Percentiles rank a stretch among this genome's conserved stretches.
phyloP scores from a whole-genome alignment of 2,888 invertebrate species.

The Trissonchulus latispiculum region DNA sequence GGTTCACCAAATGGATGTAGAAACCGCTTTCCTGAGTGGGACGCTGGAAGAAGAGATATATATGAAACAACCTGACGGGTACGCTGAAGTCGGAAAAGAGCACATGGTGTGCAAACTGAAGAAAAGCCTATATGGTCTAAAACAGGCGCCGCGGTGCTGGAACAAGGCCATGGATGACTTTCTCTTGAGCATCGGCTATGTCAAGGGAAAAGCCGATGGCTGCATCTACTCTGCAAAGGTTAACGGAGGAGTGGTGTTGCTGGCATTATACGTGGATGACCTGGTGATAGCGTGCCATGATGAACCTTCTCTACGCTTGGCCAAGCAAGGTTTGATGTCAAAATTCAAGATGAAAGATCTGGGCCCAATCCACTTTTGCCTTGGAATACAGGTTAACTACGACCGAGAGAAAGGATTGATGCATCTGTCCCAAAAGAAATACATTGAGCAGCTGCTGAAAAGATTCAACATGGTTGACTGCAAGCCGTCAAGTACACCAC shows the following conservation, averaged over 20 bases:
- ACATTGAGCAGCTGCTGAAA: slow-evolving; percentile 20
- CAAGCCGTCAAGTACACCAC: slow-evolving; percentile 23
- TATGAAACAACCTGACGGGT: slow-evolving; percentile 24
- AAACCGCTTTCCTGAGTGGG: background rate
- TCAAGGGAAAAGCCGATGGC: too few relatives aligned
- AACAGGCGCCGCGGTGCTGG: slow-evolving; percentile 28
- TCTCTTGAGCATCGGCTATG: slow-evolving; percentile 24
- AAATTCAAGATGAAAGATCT: slow-evolving; percentile 13
- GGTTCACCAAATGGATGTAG: too few relatives aligned
- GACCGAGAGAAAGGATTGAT: too few relatives aligned
- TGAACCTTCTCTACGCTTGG: too few relatives aligned
- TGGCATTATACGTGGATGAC: too few relatives aligned
- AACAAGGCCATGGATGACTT: slow-evolving; percentile 24
- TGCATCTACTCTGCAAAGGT: too few relatives aligned
- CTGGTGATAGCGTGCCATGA: too few relatives aligned
- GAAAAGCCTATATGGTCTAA: slow-evolving; percentile 28
- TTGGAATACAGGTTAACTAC: too few relatives aligned
- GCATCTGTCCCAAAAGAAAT: slow-evolving; percentile 21
- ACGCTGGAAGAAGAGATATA: too few relatives aligned
- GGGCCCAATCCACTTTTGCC: too few relatives aligned
- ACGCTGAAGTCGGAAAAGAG: slow-evolving; percentile 21
- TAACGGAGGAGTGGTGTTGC: too few relatives aligned
- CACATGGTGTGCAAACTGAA: slow-evolving; percentile 26
- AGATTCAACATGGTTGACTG: slow-evolving; percentile 19
- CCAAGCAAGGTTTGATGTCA: too few relatives aligned